Conservation (phyloP, 2,113 vertebrate species). For the Grallaria varia region DNA sequence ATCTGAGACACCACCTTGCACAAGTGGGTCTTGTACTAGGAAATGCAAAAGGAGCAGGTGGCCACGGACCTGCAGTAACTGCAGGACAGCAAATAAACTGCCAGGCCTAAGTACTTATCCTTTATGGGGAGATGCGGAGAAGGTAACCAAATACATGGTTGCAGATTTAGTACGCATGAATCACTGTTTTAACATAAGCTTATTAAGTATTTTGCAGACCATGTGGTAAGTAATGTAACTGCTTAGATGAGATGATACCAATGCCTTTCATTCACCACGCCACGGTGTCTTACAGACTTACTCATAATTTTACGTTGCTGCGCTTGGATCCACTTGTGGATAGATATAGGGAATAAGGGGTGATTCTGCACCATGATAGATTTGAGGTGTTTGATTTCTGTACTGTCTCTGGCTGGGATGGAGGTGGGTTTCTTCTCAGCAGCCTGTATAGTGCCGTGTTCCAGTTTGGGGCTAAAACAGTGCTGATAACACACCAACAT, state of each 20-base stretch:
- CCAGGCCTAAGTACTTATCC: neutral
- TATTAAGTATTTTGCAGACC: neutral
- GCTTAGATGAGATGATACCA: neutral
- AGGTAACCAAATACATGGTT: neutral
- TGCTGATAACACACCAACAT: accelerated
- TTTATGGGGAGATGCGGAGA: neutral
- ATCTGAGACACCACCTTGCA: neutral
- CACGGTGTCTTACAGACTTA: neutral
- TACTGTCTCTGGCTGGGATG: neutral
- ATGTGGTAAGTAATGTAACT: neutral
- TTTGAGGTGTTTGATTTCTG: neutral
- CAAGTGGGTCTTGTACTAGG: too few species aligned
- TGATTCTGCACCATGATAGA: neutral
- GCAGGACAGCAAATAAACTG: neutral
- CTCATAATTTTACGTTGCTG: neutral
- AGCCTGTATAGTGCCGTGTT: neutral
- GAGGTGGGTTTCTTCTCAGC: neutral
- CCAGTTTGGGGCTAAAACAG: neutral
- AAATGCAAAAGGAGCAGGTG: neutral
- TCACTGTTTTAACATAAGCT: neutral
- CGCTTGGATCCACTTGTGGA: neutral
- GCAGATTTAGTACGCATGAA: neutral
- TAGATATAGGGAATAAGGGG: neutral
- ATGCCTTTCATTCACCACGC: neutral
- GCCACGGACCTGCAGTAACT: neutral